Conservation (phyloP, 2,113 vertebrate genomes). For the Nothocercus julius region DNA sequence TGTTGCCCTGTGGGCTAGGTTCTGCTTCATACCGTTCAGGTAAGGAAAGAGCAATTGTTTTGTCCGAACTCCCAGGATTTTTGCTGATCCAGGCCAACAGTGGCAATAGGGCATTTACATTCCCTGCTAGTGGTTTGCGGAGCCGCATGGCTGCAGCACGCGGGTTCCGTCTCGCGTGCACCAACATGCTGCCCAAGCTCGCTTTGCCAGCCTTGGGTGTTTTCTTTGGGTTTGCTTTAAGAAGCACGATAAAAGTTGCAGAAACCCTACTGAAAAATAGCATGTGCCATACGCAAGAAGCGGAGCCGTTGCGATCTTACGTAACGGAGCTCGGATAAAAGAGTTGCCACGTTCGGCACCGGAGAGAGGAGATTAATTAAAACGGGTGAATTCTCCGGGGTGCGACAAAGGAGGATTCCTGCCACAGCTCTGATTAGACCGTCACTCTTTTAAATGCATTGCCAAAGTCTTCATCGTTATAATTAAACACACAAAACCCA, state of each 20-base stretch:
- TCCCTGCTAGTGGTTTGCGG: not conserved
- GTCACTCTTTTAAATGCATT: conserved; percentile 28
- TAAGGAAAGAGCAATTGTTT: not conserved
- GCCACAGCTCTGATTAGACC: not conserved
- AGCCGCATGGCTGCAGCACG: not conserved
- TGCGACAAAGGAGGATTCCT: conserved; percentile 22
- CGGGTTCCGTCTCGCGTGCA: not conserved
- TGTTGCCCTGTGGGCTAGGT: not conserved
- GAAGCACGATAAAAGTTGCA: not conserved
- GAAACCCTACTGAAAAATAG: not conserved
- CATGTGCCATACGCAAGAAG: not conserved
- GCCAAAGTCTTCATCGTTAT: conserved; percentile 37
- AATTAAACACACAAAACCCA: conserved; percentile 22
- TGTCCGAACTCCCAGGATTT: too few species aligned
- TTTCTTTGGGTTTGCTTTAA: not conserved
- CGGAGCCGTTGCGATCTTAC: not conserved
- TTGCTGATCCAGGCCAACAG: not conserved
- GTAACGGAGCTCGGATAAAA: conserved; percentile 1
- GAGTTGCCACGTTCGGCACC: not conserved
- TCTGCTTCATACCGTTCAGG: not conserved
- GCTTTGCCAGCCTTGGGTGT: not conserved
- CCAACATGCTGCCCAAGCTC: not conserved
- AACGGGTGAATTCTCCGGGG: conserved; percentile 22
- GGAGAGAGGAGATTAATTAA: conserved; percentile 53
- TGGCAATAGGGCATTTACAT: not conserved